phyloP scores from a whole-genome alignment of 2,113 vertebrate genomes.

The Formicarius rufipectus region DNA sequence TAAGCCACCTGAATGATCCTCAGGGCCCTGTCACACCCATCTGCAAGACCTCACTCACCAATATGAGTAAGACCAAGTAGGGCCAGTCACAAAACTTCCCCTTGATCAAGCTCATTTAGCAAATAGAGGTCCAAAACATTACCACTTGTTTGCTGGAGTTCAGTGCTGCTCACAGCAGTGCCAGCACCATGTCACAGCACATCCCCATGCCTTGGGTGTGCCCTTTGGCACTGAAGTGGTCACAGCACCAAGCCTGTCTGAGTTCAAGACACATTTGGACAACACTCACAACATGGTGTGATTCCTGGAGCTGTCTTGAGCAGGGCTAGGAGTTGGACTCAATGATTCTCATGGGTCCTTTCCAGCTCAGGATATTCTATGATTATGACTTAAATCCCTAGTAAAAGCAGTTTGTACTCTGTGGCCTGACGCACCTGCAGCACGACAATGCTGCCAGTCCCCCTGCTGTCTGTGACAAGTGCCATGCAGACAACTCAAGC shows the following conservation, averaged over 20 bases:
- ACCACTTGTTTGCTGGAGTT: fast-evolving
- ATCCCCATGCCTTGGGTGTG: fast-evolving
- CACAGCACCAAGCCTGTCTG: background rate
- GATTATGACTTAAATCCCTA: background rate
- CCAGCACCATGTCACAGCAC: background rate
- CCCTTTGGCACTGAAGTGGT: background rate
- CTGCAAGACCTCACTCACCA: too few species aligned
- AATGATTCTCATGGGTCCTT: background rate
- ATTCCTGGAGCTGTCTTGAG: background rate
- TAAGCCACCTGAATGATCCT: background rate
- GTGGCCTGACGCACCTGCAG: background rate
- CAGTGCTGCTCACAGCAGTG: background rate
- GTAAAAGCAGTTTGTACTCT: background rate
- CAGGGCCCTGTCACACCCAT: background rate
- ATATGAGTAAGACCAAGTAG: fast-evolving
- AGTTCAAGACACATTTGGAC: background rate
- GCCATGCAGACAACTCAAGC: fast-evolving
- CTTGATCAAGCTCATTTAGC: too few species aligned
- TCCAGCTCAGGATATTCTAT: background rate
- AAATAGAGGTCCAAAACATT: background rate
- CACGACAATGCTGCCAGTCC: background rate
- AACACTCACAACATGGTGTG: background rate
- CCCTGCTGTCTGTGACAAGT: background rate
- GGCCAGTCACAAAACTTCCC: background rate
- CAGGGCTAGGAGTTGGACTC: background rate